Conservation (phyloP, 2,797 vertebrate genomes). For the Hipposideros larvatus region DNA sequence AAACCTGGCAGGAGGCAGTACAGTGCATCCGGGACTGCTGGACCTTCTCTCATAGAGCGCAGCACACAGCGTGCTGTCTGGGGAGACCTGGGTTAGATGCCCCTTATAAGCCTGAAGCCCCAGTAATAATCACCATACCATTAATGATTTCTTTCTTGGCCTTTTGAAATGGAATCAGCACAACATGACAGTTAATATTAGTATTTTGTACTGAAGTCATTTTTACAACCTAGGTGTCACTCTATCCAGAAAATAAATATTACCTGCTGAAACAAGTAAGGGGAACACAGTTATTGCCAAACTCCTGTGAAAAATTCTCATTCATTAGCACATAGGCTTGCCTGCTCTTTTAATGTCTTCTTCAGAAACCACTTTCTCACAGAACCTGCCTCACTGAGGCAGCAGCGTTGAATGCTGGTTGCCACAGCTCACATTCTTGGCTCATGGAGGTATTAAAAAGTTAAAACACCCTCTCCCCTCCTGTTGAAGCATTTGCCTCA, state of each 20-base stretch:
- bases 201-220: not conserved
- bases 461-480: not conserved
- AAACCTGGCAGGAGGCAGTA: not conserved
- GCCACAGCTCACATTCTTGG: not conserved
- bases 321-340: not conserved
- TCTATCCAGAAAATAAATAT: not conserved
- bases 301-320: not conserved
- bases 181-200: not conserved
- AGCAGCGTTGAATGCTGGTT: not conserved
- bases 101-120: not conserved
- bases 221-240: not conserved
- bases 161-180: not conserved
- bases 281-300: not conserved
- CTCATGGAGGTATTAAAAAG: not conserved
- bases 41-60: not conserved
- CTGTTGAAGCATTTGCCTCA: not conserved
- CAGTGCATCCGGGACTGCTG: accelerated
- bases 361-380: not conserved
- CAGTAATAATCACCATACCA: not conserved
- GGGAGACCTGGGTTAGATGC: not conserved
- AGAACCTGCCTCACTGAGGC: not conserved
- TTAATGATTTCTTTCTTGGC: not conserved
- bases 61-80: not conserved
- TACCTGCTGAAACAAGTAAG: not conserved
- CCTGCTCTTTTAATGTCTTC: not conserved